These are phyloP conservation scores for Amniataba percoides DNA, from an alignment of 2,797 vertebrate genomes.

Conservation along the genomic window DNA sequence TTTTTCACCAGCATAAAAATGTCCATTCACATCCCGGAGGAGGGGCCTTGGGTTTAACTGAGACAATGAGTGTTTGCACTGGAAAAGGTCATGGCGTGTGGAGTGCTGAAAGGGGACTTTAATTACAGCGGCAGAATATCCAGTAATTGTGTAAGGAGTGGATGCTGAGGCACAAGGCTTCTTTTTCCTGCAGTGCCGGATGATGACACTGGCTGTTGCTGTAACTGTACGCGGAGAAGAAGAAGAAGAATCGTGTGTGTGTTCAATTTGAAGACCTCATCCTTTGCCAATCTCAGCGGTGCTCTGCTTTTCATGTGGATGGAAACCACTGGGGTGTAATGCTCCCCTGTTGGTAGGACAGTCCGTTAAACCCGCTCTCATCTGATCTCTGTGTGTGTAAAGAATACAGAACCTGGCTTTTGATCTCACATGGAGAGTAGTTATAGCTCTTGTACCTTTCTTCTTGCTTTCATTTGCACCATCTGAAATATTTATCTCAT, in stretches of 20 bases:
- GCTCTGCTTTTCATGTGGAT: conserved; percentile 65
- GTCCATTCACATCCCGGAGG: conserved; percentile 51
- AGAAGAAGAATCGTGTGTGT: conserved; percentile 35
- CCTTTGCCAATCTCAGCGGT: conserved; percentile 44
- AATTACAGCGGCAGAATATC: conserved; percentile 75
- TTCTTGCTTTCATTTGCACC: conserved; percentile 48
- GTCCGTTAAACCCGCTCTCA: conserved; percentile 65
- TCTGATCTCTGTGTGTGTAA: conserved; percentile 61
- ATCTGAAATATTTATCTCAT: conserved; percentile 62
- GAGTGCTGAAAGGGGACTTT: conserved; percentile 66
- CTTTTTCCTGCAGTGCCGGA: conserved; percentile 36
- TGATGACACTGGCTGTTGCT: conserved; percentile 51
- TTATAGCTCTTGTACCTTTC: conserved; percentile 48
- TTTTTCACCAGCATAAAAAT: conserved; percentile 48
- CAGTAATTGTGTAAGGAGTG: conserved; percentile 64
- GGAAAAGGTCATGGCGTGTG: conserved; percentile 77
- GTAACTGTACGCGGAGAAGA: conserved; percentile 25
- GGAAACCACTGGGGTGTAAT: conserved; percentile 60
- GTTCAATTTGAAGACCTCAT: conserved; percentile 57
- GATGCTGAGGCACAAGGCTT: conserved; percentile 53
- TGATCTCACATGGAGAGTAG: conserved; percentile 56
- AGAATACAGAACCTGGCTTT: conserved; percentile 61
- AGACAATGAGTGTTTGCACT: conserved; percentile 75
- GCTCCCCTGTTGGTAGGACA: conserved; percentile 59
- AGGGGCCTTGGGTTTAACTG: conserved; percentile 52